phyloP scores from a whole-genome alignment of 2,797 vertebrate genomes.

The Ceryle rudis region DNA sequence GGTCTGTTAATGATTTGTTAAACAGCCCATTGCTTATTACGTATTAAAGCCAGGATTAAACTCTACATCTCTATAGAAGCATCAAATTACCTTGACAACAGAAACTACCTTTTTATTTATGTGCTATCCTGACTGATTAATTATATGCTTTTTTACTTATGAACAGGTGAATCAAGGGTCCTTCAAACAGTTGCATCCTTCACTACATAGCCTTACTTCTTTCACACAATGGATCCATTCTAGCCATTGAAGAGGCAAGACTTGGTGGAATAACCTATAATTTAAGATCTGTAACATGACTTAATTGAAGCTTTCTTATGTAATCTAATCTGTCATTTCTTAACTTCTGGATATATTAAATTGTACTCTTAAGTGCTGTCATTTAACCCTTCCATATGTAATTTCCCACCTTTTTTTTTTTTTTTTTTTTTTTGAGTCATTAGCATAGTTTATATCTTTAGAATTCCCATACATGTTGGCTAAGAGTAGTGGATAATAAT shows the following conservation, averaged over 20 bases:
- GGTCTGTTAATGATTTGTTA: neutral
- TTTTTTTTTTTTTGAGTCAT: neutral
- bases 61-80: neutral
- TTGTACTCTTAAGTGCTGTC: neutral
- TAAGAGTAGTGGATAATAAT: neutral
- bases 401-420: neutral
- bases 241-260: neutral
- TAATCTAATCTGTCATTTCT: neutral
- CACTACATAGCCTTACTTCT: neutral
- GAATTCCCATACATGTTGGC: neutral
- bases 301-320: neutral
- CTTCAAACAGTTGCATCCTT: neutral
- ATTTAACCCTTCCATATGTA: conserved; percentile 6
- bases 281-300: neutral
- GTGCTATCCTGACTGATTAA: neutral
- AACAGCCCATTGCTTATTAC: neutral
- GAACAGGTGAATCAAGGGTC: neutral
- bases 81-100: neutral
- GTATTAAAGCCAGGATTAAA: neutral
- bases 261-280: neutral
- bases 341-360: neutral
- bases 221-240: neutral
- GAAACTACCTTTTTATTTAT: neutral
- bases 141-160: neutral
- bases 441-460: neutral